Conservation (phyloP, 2,888 invertebrate species). For the Antitype chi region DNA sequence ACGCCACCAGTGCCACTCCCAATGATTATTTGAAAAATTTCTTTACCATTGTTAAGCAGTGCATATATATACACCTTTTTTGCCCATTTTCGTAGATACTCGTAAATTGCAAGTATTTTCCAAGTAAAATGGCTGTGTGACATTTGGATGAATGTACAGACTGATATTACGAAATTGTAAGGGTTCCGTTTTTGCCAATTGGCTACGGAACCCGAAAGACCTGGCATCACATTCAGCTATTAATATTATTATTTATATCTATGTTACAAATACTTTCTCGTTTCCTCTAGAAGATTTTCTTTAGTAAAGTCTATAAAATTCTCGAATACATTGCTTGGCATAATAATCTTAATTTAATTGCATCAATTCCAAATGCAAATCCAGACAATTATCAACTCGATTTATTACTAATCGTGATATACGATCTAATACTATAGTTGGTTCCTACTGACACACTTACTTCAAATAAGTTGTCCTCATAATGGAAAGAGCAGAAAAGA, state of each 20-base stretch:
- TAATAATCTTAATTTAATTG: constrained; percentile 1
- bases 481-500: neutral
- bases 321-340: neutral
- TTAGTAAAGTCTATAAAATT: neutral
- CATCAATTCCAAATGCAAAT: constrained; percentile 14
- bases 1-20: no score
- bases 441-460: constrained; percentile 6
- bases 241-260: neutral
- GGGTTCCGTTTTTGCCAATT: neutral
- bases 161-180: neutral
- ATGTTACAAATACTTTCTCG: neutral
- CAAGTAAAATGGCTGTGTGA: no score
- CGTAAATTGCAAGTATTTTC: no score
- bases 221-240: no score
- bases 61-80: no score
- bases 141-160: neutral
- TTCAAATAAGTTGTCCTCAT: neutral
- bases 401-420: neutral
- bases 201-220: neutral
- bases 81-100: no score
- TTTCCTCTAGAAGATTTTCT: neutral
- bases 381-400: constrained; percentile 2
- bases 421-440: neutral
- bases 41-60: no score
- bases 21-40: no score